Base-by-base conservation (phyloP, 2,113 vertebrate species). In the Neoarius graeffei region DNA sequence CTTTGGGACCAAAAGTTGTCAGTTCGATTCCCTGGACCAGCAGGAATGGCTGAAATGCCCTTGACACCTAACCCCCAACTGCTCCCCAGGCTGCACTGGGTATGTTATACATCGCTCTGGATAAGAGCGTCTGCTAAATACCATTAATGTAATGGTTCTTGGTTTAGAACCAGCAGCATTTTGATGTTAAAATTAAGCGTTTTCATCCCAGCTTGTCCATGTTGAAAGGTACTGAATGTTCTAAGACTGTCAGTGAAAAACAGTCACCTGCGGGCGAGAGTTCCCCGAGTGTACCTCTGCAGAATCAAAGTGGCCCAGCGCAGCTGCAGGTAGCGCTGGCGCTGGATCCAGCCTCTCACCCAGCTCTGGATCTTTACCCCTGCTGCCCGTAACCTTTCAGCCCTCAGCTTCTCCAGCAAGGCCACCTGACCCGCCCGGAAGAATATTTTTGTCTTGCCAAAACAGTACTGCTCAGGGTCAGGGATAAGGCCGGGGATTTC, bases 361-460 rank as follows among this genome's bases (percentile, higher is more conserved):
- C 85, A 82, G 89, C 94, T 92, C 94, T 96, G 96, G 79, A 97
- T 93, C 91, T 89, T 80, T 79, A 93, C 88, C 0, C 94, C 93
- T 23, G 95, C 95, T 0, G 30, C 89, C 6, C 91, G 79, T 76
- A 97, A 91, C 84, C 88, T 88, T 79, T 90, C 93, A 0, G 86
- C 91, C 76, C 95, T 91, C 88, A 96, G 94, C 87, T 93, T 94
- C 92, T 96, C 96, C 93, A 95, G 91, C 23, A 93, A 62, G 0
- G 96, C 95, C 90, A 95, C 95, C 90, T 95, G 96, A 52, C 96
- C 96, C 0, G 95, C 93, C 15, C 92, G 88, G 86, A 96, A 93
- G 71, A 96, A 96, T 6, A 96, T 93, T 88, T 95, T 94, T 69
- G 89, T 94, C 91, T 92, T 95, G 73, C 96, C 96, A 52, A 96